These are phyloP conservation scores for Meiosimyza decipiens DNA, from an alignment of 2,888 invertebrate species.

Conservation along the genomic window DNA sequence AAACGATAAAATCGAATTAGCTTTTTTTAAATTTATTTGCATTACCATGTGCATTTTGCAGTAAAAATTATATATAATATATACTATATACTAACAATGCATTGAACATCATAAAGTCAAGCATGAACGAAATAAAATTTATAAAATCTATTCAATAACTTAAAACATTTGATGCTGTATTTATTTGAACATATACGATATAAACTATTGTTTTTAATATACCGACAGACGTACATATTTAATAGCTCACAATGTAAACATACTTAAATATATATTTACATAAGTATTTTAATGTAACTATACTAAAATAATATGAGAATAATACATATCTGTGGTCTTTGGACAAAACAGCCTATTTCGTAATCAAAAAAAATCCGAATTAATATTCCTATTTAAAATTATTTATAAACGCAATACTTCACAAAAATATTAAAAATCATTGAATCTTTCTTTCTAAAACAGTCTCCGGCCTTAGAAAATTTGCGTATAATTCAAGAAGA, in stretches of 20 bases:
- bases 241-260: no score
- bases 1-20: not conserved
- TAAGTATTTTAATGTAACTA: not conserved
- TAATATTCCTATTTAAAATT: no score
- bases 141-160: not conserved
- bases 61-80: not conserved
- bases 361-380: no score
- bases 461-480: no score
- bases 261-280: constrained; percentile 26
- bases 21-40: not conserved
- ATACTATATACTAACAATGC: not conserved
- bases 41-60: constrained; percentile 10
- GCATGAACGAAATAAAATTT: not conserved
- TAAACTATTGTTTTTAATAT: no score
- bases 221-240: no score
- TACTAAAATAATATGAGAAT: not conserved
- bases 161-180: constrained; percentile 6
- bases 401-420: no score
- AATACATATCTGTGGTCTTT: no score
- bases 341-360: no score
- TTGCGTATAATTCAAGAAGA: no score
- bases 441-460: no score
- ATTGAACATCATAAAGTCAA: not conserved
- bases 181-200: not conserved
- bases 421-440: no score